phyloP scores from a whole-genome alignment of 2,113 vertebrate species.

The Tichodroma muraria region DNA sequence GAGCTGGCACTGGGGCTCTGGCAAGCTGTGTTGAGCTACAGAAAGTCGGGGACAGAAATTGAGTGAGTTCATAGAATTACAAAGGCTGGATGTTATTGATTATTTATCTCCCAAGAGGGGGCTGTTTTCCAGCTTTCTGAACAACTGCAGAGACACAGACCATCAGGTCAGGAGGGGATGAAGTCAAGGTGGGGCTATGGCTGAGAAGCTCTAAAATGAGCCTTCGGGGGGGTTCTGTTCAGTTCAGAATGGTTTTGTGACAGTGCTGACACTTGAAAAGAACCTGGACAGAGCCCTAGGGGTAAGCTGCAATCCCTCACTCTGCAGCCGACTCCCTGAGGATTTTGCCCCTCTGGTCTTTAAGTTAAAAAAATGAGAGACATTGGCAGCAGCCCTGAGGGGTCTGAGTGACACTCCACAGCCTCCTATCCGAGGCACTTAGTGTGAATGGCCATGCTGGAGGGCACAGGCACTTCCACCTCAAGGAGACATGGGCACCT shows the following conservation, averaged over 20 bases:
- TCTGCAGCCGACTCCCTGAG: neutral
- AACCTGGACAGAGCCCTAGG: neutral
- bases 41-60: neutral
- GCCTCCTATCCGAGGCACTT: neutral
- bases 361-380: neutral
- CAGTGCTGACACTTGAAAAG: neutral
- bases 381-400: neutral
- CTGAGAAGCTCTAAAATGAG: neutral
- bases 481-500: accelerated
- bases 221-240: neutral
- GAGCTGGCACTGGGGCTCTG: neutral
- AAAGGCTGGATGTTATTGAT: neutral
- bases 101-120: neutral
- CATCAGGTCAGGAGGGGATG: neutral
- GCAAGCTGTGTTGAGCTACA: accelerated
- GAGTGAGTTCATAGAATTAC: neutral
- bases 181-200: neutral
- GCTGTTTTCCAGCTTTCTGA: neutral
- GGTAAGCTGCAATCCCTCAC: accelerated
- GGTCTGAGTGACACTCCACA: neutral
- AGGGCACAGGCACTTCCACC: neutral
- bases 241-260: neutral
- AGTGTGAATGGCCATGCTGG: neutral
- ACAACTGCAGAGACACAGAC: neutral
- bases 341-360: neutral